phyloP scores from a whole-genome alignment of 1,140 invertebrate species.

The Fragariocoptes setiger region DNA sequence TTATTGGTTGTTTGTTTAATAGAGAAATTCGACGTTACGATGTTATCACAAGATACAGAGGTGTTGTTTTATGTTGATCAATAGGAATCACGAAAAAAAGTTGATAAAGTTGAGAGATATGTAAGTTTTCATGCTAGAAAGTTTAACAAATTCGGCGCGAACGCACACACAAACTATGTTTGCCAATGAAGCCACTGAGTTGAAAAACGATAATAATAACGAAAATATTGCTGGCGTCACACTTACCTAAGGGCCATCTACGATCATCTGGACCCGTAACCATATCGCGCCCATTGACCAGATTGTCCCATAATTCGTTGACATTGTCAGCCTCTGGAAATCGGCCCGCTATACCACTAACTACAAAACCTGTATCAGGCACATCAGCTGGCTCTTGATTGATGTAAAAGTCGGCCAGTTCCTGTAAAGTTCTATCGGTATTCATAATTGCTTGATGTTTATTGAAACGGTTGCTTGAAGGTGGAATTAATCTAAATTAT shows the following conservation, averaged over 20 bases:
- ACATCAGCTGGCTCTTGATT: not conserved
- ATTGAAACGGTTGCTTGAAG: too few relatives aligned
- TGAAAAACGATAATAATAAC: not conserved
- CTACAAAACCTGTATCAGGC: not conserved
- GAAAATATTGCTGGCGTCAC: not conserved
- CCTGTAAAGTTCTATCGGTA: not conserved
- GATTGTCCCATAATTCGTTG: slow-evolving; percentile 5
- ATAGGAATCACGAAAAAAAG: slow-evolving; percentile 1
- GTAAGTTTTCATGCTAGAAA: not conserved
- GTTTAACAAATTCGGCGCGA: not conserved
- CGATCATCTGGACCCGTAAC: slow-evolving; percentile 43
- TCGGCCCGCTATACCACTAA: not conserved
- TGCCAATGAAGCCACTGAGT: not conserved
- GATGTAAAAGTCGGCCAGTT: not conserved
- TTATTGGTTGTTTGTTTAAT: too few relatives aligned
- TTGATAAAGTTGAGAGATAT: not conserved
- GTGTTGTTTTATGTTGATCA: too few relatives aligned
- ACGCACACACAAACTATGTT: slow-evolving; percentile 1
- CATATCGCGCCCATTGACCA: slow-evolving; percentile 28
- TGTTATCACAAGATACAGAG: too few relatives aligned
- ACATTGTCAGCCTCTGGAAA: slow-evolving; percentile 3
- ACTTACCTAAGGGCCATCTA: slow-evolving; percentile 25
- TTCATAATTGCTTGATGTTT: too few relatives aligned
- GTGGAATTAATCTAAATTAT: too few relatives aligned
- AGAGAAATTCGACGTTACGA: too few relatives aligned